Base-by-base conservation (phyloP, 2,888 invertebrate species). In the Mayetiola destructor region DNA sequence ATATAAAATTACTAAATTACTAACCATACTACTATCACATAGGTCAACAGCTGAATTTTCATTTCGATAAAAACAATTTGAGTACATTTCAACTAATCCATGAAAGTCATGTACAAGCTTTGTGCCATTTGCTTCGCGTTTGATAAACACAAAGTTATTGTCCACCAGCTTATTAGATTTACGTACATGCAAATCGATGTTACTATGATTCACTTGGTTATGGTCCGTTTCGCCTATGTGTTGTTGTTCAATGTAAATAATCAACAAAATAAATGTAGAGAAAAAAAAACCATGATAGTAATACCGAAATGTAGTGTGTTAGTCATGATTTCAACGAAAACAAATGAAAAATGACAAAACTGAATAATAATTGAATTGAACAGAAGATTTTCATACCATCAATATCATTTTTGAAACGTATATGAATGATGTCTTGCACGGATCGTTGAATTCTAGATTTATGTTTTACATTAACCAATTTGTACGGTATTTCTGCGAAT, bases 61-160 rank as follows among this genome's bases (percentile, higher is more conserved):
- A 62, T 68, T 71, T 59, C 69, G 68, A 62, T 73, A 73, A 62
- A 72, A 71, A 62, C 73, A 73, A 55, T 67, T 67, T 62, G 69
- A 69, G 60, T 68, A 66, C 57, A 66, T 66, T 59, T 66, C 63
- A 53, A 68, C 65, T 62, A 70, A 61, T 62, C 68, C 66, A 62
- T 67, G 67, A 57, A 71, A 70, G 62, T 71, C 65, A 61, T 69
- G 69, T 61, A 71, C 66, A 59, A 73, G 67, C 62, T 69, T 68
- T 55, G 71, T 67, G 61, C 65, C 64, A 61, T 73, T 73, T 58
- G 68, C 70, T 59, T 68, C 69, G 59, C 73, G 70, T 39, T 68
- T 66, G 48, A 73, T 72, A 59, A 69, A 70, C 59, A 73, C 68
- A 64, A 73, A 73, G 61, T 71, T 67, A 64, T 73, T 70, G 64